Evolutionary conservation across 1,140 invertebrate species (phyloP).

Genomic region (Tribolium madens): DNA sequence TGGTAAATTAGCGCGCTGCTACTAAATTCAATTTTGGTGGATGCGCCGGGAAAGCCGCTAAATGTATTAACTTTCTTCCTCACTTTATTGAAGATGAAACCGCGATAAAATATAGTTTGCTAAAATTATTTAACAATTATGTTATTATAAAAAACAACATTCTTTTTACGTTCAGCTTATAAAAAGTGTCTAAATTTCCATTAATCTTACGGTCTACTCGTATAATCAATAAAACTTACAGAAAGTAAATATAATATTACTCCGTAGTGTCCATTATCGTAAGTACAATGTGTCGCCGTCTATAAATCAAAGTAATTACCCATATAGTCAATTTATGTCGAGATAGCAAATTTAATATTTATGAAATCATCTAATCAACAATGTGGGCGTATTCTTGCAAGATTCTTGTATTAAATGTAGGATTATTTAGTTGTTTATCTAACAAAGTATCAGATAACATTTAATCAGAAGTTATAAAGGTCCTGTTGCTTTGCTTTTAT

Average conservation of each 20-base stretch:
- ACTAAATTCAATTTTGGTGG: constrained; percentile 18
- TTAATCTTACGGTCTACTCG: not conserved
- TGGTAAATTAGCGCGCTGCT: not conserved
- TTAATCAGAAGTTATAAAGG: not conserved
- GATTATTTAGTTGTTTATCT: not conserved
- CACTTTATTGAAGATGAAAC: not conserved
- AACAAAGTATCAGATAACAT: not conserved
- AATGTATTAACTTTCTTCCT: not conserved
- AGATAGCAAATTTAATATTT: not conserved
- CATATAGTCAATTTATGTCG: not conserved
- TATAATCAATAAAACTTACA: not conserved
- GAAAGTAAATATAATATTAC: not conserved
- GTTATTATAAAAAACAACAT: no score
- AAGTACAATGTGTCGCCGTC: not conserved
- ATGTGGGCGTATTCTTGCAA: not conserved
- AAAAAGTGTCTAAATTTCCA: not conserved
- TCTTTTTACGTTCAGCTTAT: not conserved
- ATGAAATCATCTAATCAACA: not conserved
- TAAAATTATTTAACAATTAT: no score
- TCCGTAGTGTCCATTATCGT: not conserved
- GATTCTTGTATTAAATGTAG: not conserved
- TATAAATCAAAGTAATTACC: no score
- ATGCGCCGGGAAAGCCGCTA: constrained; percentile 14
- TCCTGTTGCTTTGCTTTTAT: not conserved
- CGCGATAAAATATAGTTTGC: not conserved